phyloP scores from a whole-genome alignment of 1,140 invertebrate genomes.

The Eurosta solidaginis region DNA sequence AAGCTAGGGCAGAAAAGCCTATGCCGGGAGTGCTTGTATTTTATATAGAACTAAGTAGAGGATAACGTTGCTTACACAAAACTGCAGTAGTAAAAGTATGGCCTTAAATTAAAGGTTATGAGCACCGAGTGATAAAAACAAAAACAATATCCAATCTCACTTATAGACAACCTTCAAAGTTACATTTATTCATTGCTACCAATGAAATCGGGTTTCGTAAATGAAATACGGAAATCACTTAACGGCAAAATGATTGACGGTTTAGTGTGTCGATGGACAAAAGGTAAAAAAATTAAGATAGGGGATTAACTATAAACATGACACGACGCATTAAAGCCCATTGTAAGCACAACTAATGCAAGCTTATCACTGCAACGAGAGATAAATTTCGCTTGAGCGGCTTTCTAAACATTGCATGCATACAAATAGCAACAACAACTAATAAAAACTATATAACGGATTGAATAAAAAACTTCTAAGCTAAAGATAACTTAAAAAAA shows the following conservation, averaged over 20 bases:
- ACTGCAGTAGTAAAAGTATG: too few relatives aligned
- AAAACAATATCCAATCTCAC: neutral
- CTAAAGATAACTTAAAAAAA: neutral
- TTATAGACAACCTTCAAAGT: neutral
- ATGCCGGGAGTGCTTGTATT: too few relatives aligned
- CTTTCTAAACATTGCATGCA: neutral
- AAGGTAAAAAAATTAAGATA: neutral
- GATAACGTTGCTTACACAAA: too few relatives aligned
- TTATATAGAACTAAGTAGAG: too few relatives aligned
- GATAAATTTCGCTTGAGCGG: conserved; percentile 29
- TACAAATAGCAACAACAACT: neutral
- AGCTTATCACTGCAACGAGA: conserved; percentile 29
- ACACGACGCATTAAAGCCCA: neutral
- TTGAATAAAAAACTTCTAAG: neutral
- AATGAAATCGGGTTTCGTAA: neutral
- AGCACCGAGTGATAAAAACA: neutral
- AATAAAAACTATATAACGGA: neutral
- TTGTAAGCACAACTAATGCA: conserved; percentile 31
- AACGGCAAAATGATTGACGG: conserved; percentile 1
- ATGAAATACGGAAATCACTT: conserved; percentile 7
- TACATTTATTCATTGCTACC: neutral
- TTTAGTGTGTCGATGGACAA: neutral
- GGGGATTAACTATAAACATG: neutral
- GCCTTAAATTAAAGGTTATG: neutral
- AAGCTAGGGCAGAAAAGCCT: too few relatives aligned